Percentiles rank a stretch among this genome's conserved stretches.
These are phyloP conservation scores for Autographa pulchrina DNA, from an alignment of 2,888 invertebrate species.

Conservation along the genomic window DNA sequence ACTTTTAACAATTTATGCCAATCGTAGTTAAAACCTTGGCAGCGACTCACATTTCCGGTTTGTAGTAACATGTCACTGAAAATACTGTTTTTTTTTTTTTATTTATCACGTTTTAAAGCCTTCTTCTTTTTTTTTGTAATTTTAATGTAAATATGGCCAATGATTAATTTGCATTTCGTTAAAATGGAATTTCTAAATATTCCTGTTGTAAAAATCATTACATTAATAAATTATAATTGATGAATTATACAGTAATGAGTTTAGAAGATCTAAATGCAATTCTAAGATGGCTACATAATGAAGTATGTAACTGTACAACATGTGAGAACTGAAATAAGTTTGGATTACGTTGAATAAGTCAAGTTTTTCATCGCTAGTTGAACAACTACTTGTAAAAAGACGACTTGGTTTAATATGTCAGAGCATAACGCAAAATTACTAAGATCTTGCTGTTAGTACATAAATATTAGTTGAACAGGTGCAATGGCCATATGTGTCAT, in stretches of 20 bases:
- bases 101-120: not conserved
- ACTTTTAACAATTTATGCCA: constrained; percentile 2
- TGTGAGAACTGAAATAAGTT: not conserved
- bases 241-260: too few species aligned
- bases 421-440: not conserved
- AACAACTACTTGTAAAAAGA: not conserved
- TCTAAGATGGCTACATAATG: too few species aligned
- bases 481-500: not conserved
- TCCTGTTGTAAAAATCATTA: too few species aligned
- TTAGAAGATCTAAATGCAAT: too few species aligned
- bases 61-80: not conserved
- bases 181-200: too few species aligned
- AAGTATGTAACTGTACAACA: too few species aligned
- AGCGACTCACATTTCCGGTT: not conserved
- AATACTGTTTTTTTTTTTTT: not conserved
- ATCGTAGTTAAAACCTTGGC: constrained; percentile 4
- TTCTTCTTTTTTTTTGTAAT: not conserved
- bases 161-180: too few species aligned
- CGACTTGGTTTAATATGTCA: not conserved
- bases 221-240: too few species aligned
- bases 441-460: not conserved
- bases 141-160: too few species aligned
- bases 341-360: not conserved
- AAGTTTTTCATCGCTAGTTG: not conserved
- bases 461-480: too few species aligned